Percentiles rank a stretch among this genome's conserved stretches.
Evolutionary conservation across 2,888 invertebrate species (phyloP).

Genomic region (Leucoptera coffeella): DNA sequence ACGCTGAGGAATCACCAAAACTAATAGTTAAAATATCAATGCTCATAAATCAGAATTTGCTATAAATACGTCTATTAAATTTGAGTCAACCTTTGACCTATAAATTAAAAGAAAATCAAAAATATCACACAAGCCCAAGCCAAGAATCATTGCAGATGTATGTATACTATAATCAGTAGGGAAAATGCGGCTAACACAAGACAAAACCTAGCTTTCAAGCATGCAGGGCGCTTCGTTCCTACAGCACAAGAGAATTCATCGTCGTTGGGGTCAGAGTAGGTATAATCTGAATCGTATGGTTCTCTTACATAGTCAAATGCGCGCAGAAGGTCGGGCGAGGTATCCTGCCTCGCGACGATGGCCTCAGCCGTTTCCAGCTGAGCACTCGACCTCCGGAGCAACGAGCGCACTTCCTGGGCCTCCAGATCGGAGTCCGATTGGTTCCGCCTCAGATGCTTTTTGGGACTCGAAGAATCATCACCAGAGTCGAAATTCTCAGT

Average conservation of each 20-base stretch:
- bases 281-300: slow-evolving; percentile 34
- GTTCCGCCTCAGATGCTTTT: slow-evolving; percentile 23
- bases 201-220: slow-evolving; percentile 33
- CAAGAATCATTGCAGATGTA: slow-evolving; percentile 41
- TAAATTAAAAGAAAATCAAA: no score
- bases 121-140: slow-evolving; percentile 38
- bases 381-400: slow-evolving; percentile 57
- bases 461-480: slow-evolving; percentile 27
- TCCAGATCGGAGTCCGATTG: slow-evolving; percentile 58
- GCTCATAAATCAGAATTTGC: no score
- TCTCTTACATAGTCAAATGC: slow-evolving; percentile 48
- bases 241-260: slow-evolving; percentile 14
- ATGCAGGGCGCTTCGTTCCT: slow-evolving; percentile 20
- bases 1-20: no score
- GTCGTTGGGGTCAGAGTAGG: slow-evolving; percentile 21
- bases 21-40: no score
- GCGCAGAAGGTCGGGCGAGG: slow-evolving; percentile 38
- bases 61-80: no score
- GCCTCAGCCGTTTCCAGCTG: slow-evolving; percentile 58
- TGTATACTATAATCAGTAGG: slow-evolving; percentile 40
- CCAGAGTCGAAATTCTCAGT: slow-evolving; percentile 36
- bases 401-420: slow-evolving; percentile 56
- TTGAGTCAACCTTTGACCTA: no score
- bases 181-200: slow-evolving; percentile 45
- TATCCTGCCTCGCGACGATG: slow-evolving; percentile 40